Evolutionary conservation across 2,888 invertebrate species (phyloP), one percentile per base, ranked within the genome.

Genomic region (Gisinianus flammeolus): DNA sequence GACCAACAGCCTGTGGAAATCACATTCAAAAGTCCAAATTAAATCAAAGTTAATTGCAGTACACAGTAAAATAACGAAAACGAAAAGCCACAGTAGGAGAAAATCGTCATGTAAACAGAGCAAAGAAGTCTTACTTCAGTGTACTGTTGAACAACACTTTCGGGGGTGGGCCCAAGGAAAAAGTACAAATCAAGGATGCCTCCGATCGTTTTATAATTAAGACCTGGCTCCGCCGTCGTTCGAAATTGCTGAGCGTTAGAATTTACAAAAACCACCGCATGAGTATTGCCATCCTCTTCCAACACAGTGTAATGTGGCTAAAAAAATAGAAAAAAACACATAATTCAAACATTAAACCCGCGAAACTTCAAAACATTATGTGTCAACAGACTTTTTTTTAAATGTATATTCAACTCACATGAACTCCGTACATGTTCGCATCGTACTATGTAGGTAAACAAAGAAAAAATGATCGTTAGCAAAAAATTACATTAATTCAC

Each of bases 151-250:
- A 91, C 87, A 12, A 93, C 93, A 24, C 91, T 90, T 19, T 88
- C 85, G 0, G 96, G 94, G 0, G 90, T 88, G 0, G 94, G 93
- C 0, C 95, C 96, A 85, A 92, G 84, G 86, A 95, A 91, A 80
- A 95, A 88, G 86, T 92, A 93, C 80, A 96, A 90, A 86, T 94
- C 92, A 0, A 96, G 88, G 16, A 95, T 88, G 0, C 96, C 96
- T 16, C 96, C 95, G 56, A 93, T 91, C 0, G 93, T 89, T 78
- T 96, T 89, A 87, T 92, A 96, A 0, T 94, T 94, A 73, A 96
- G 89, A 2, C 92, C 93, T 95, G 73, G 96, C 89, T 2, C 91
- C 93, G 0, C 95, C 94, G 0, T 91, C 89, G 2, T 94, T 93
- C 85, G 94, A 94, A 0, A 95, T 87, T 35, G 30, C 92, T 94